phyloP scores from a whole-genome alignment of 2,113 vertebrate species.

The Suncus etruscus region DNA sequence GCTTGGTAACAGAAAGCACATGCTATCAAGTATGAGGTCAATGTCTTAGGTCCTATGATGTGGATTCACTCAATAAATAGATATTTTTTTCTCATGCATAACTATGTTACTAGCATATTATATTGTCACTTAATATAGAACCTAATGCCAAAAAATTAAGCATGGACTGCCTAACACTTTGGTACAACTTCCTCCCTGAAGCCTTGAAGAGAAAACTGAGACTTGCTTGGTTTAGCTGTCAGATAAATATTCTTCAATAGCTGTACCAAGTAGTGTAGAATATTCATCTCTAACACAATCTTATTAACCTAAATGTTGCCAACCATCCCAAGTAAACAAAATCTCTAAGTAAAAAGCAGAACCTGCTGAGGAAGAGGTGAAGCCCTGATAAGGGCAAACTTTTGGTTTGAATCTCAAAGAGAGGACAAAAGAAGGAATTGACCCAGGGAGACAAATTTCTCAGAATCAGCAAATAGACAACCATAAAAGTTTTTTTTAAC shows the following conservation, averaged over 20 bases:
- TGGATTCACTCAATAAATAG: not conserved
- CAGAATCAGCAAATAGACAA: not conserved
- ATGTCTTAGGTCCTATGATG: slow-evolving; percentile 6
- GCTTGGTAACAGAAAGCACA: not conserved
- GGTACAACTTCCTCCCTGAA: not conserved
- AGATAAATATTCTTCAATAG: not conserved
- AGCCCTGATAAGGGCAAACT: not conserved
- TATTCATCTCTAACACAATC: not conserved
- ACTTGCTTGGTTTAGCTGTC: not conserved
- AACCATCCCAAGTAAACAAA: not conserved
- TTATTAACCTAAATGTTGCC: too few relatives aligned
- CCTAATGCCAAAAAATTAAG: not conserved
- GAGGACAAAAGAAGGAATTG: not conserved
- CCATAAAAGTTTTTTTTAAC: not conserved
- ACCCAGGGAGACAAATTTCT: too few relatives aligned
- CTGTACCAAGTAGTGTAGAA: not conserved
- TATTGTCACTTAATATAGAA: not conserved
- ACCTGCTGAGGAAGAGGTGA: too few relatives aligned
- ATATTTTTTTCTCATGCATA: slow-evolving; percentile 24
- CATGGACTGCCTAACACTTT: not conserved
- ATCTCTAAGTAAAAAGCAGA: not conserved
- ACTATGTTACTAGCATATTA: slow-evolving; percentile 3
- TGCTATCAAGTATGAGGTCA: not conserved
- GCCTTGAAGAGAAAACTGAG: not conserved
- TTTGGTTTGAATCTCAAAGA: not conserved